Evolutionary conservation across 23 tunicate species (phyloP), one percentile per base, ranked within the genome.

Genomic region (Trididemnum clinides): DNA sequence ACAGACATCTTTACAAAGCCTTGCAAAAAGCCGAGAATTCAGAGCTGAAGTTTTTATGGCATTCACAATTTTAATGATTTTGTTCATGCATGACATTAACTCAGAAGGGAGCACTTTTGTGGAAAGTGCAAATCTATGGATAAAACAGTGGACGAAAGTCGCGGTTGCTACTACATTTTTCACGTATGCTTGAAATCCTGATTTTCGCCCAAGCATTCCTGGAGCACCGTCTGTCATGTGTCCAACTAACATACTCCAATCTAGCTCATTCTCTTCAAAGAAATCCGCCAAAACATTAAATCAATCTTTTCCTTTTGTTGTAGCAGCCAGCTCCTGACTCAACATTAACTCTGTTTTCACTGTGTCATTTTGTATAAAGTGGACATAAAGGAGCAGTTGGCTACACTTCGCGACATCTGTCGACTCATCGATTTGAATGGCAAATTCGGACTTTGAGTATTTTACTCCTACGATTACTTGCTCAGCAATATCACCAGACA

Each of bases 361-460:
- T 21, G 34, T 27, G 32, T 80, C 38, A 31, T 80, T 59, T 39
- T 80, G 84, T 62, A 35, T 28, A 57, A 57, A 80, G 5, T 35
- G 84, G 75, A 80, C 54, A 80, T 76, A 76, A 38, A 76, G 75
- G 10, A 80, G 84, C 38, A 80, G 32, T 31, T 80, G 84, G 36
- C 37, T n/a, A 23, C 76, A 58, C 23, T 80, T 80, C 12, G 73
- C 25, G 33, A 80, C 84, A 59, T 80, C 84, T 20, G 84, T 80
- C 75, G 84, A 80, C 54, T 80, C 84, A 59, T 80, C 84, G 29
- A 80, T 74, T 80, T 80, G 84, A 19, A 72, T 27, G 78, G 78
- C 57, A 72, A 72, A 72, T 10, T 58, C 78, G n/a, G n/a, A n/a
- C n/a, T n/a, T n/a, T n/a, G n/a, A n/a, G n/a, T n/a, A n/a, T n/a